A percentile compares a stretch with the other conserved stretches of the same genome.
These are phyloP conservation scores for Habropoda laboriosa DNA, from an alignment of 1,140 invertebrate genomes.

Conservation along the genomic window DNA sequence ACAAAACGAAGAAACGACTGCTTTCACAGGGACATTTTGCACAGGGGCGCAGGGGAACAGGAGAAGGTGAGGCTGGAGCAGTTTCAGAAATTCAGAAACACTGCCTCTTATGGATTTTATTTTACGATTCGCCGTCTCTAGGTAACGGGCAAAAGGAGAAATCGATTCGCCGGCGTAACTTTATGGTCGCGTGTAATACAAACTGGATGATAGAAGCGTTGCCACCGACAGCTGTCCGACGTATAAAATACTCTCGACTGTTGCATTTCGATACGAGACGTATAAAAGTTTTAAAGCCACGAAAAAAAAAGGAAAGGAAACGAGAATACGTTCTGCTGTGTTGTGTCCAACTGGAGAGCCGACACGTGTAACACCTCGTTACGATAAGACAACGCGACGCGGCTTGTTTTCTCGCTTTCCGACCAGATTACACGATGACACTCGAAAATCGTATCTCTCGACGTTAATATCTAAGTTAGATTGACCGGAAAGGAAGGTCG, in stretches of 20 bases:
- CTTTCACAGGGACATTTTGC: not conserved
- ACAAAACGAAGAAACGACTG: not conserved
- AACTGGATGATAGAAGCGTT: slow-evolving; percentile 27
- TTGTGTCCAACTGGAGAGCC: too few species aligned
- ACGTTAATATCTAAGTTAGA: slow-evolving; percentile 3
- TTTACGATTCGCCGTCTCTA: slow-evolving; percentile 23
- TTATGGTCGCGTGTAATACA: slow-evolving; percentile 30
- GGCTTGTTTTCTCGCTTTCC: not conserved
- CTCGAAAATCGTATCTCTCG: not conserved
- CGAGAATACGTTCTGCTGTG: too few species aligned
- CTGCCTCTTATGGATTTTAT: slow-evolving; percentile 25
- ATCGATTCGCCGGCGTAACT: slow-evolving; percentile 36
- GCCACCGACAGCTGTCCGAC: slow-evolving; percentile 36
- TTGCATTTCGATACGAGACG: not conserved
- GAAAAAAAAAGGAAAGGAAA: too few species aligned
- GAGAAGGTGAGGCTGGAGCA: too few species aligned
- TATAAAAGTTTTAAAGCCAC: slow-evolving; percentile 27
- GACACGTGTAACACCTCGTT: too few species aligned
- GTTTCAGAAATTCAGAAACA: slow-evolving; percentile 22
- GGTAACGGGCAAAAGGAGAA: slow-evolving; percentile 1
- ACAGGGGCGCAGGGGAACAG: too few species aligned
- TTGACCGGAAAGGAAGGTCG: slow-evolving; percentile 23
- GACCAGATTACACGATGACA: not conserved
- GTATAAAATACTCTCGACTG: slow-evolving; percentile 20
- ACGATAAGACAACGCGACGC: not conserved